A percentile compares a stretch with the other conserved stretches of the same genome.
Evolutionary conservation across 2,888 invertebrate species (phyloP).

Genomic region (Pedicia rivosa): DNA sequence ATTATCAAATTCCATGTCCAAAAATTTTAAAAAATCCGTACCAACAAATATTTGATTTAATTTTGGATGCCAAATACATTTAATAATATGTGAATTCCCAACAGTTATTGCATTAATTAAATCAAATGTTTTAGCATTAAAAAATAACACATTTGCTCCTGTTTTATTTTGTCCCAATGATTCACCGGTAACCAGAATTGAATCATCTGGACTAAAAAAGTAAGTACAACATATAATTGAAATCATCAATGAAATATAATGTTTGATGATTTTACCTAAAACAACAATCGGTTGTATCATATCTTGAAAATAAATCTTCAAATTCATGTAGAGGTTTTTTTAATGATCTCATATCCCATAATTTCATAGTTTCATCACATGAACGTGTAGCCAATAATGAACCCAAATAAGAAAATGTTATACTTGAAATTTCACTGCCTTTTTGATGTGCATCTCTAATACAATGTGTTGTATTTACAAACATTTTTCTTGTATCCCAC

Average conservation of each 20-base stretch:
- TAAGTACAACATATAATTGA: constrained; percentile 33
- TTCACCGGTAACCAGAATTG: constrained; percentile 72
- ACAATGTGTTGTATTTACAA: constrained; percentile 70
- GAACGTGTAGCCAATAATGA: constrained; percentile 61
- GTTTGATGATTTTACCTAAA: constrained; percentile 18
- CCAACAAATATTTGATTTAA: constrained; percentile 89
- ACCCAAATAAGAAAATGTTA: constrained; percentile 80
- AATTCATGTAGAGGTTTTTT: constrained; percentile 60
- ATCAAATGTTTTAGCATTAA: constrained; percentile 59
- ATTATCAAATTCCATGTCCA: too few relatives aligned
- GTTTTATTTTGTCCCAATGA: constrained; percentile 52
- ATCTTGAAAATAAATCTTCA: constrained; percentile 60
- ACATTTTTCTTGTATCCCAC: constrained; percentile 89
- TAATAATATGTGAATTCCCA: constrained; percentile 67
- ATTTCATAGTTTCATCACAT: constrained; percentile 84
- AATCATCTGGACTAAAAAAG: constrained; percentile 91
- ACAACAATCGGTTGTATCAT: constrained; percentile 61
- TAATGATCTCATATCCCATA: constrained; percentile 83
- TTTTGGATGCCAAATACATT: constrained; percentile 90
- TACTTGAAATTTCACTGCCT: constrained; percentile 64
- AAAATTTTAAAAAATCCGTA: too few relatives aligned
- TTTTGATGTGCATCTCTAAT: constrained; percentile 66
- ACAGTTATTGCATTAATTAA: constrained; percentile 59
- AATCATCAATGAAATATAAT: neutral
- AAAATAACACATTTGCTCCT: constrained; percentile 60